Percentiles rank a stretch among this genome's conserved stretches.
Conservation (phyloP, 2,888 invertebrate genomes). For the Sminthurinus aureus region DNA sequence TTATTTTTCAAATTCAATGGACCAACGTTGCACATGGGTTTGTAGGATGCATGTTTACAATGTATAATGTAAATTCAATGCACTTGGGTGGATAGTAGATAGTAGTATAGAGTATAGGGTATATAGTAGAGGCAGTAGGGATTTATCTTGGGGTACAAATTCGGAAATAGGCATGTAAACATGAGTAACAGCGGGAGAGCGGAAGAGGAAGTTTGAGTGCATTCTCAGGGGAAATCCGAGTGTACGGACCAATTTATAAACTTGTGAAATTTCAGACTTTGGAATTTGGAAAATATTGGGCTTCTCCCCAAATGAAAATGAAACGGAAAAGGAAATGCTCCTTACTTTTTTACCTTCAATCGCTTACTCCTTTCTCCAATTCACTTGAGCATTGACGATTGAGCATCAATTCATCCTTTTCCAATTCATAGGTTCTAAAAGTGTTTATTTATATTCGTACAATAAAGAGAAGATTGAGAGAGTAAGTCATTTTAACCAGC, state of each 20-base stretch:
- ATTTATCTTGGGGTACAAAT: too few species aligned
- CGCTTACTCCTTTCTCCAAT: neutral
- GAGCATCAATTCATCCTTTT: neutral
- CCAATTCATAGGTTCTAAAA: too few species aligned
- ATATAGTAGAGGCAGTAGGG: too few species aligned
- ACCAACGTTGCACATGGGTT: too few species aligned
- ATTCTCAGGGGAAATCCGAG: neutral
- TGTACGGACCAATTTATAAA: neutral
- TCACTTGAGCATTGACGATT: neutral
- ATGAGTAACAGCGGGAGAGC: neutral
- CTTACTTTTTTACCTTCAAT: neutral
- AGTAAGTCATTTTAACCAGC: slow-evolving; percentile 26
- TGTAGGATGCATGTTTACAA: too few species aligned
- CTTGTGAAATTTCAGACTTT: neutral
- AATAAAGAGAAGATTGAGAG: neutral
- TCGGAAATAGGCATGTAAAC: too few species aligned
- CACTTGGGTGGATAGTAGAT: too few species aligned
- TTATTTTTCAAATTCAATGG: too few species aligned
- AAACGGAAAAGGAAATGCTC: slow-evolving; percentile 13
- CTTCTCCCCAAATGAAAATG: neutral
- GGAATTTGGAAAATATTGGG: neutral
- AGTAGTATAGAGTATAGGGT: too few species aligned
- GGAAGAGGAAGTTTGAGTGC: neutral
- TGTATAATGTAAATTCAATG: neutral
- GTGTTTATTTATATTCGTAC: too few species aligned